Evolutionary conservation across 1,140 invertebrate genomes (phyloP).

Genomic region (Drosophila kepulauana): DNA sequence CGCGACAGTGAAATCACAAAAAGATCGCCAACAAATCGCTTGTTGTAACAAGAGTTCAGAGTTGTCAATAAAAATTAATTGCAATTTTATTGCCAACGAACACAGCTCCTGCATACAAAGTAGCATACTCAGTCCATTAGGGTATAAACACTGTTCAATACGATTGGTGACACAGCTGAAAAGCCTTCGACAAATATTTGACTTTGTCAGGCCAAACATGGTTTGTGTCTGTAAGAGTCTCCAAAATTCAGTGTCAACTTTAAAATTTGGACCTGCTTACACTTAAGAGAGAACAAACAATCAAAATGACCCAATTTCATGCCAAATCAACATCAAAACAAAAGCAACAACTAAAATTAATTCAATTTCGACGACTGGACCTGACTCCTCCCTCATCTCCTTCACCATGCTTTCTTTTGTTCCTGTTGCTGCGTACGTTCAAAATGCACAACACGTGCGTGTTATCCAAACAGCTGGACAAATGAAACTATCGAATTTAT

Average conservation of each 20-base stretch:
- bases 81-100: slow-evolving; percentile 74
- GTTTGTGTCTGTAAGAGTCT: neutral
- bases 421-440: slow-evolving; percentile 47
- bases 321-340: slow-evolving; percentile 35
- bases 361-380: slow-evolving; percentile 56
- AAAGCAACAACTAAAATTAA: slow-evolving; percentile 57
- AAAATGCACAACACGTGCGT: slow-evolving; percentile 60
- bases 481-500: neutral
- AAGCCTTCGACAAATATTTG: neutral
- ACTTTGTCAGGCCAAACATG: neutral
- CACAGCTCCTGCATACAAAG: slow-evolving; percentile 74
- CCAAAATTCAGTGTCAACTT: neutral
- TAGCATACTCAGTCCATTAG: slow-evolving; percentile 23
- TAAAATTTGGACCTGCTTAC: neutral
- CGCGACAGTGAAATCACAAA: slow-evolving; percentile 57
- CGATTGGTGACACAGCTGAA: slow-evolving; percentile 19
- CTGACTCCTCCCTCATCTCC: neutral
- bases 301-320: slow-evolving; percentile 61
- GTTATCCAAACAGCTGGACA: slow-evolving; percentile 7
- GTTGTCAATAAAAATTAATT: slow-evolving; percentile 82
- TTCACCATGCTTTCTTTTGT: slow-evolving; percentile 4
- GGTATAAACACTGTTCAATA: slow-evolving; percentile 17
- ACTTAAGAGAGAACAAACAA: slow-evolving; percentile 33
- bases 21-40: slow-evolving; percentile 49
- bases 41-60: slow-evolving; percentile 69